Evolutionary conservation across 1,140 invertebrate genomes (phyloP).

Genomic region (Tetraneura akinire): DNA sequence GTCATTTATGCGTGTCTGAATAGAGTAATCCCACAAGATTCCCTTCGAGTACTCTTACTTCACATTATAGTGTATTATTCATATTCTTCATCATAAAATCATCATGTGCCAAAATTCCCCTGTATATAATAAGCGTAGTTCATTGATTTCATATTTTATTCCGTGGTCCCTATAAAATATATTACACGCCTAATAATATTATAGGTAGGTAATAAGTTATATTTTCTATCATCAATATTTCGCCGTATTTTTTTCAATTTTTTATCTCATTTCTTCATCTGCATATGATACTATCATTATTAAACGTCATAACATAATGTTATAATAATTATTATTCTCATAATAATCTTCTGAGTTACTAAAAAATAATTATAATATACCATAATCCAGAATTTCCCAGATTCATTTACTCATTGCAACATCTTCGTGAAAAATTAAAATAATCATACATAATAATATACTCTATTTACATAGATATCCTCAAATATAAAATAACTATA

Average conservation of each 20-base stretch:
- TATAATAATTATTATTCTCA: too few relatives aligned
- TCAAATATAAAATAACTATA: too few relatives aligned
- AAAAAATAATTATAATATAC: too few relatives aligned
- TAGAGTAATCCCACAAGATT: slow-evolving; percentile 7
- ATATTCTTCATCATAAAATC: neutral
- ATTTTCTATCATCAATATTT: neutral
- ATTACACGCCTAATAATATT: too few relatives aligned
- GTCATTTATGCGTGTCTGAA: neutral
- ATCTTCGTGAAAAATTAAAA: too few relatives aligned
- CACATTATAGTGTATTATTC: neutral
- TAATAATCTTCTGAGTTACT: too few relatives aligned
- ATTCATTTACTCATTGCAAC: too few relatives aligned
- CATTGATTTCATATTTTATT: neutral
- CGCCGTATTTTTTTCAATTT: neutral
- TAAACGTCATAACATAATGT: too few relatives aligned
- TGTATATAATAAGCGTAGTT: neutral
- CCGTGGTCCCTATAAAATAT: neutral
- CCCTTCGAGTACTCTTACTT: neutral
- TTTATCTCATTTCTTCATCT: neutral
- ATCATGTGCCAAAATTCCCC: neutral
- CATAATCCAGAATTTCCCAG: too few relatives aligned
- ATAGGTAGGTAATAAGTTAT: neutral
- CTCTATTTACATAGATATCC: too few relatives aligned
- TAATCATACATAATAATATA: too few relatives aligned
- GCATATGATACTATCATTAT: too few relatives aligned